Conservation (phyloP, 2,888 invertebrate genomes). For the Napeogenes sylphis region DNA sequence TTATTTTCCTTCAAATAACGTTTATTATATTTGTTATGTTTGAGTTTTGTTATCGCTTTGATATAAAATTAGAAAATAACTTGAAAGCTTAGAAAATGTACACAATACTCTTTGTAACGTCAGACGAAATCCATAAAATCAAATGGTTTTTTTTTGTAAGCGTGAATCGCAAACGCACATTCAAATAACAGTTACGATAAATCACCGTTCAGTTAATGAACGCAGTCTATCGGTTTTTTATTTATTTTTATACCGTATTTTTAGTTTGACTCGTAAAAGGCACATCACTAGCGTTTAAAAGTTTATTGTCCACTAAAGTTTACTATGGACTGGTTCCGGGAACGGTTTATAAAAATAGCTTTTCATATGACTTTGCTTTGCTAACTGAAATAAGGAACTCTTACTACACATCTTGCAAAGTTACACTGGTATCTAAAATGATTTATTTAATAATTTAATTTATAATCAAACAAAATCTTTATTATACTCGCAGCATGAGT, state of each 20-base stretch:
- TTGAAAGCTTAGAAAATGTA: too few species aligned
- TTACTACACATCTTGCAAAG: too few species aligned
- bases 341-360: conserved; percentile 9
- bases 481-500: too few species aligned
- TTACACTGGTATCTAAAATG: too few species aligned
- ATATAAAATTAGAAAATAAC: too few species aligned
- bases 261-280: neutral
- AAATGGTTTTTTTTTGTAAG: conserved; percentile 23
- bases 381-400: too few species aligned
- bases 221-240: conserved; percentile 19
- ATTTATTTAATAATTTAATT: too few species aligned
- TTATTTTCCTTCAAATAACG: too few species aligned
- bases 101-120: conserved; percentile 4
- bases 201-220: conserved; percentile 30
- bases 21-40: too few species aligned
- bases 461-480: too few species aligned
- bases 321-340: conserved; percentile 3
- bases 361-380: conserved; percentile 30
- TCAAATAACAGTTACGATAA: conserved; percentile 33
- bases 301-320: conserved; percentile 7
- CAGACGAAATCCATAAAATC: conserved; percentile 20
- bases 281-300: conserved; percentile 6
- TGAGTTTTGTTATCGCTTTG: too few species aligned
- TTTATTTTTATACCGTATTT: conserved; percentile 18
- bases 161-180: conserved; percentile 27